Conservation (phyloP, 2,113 vertebrate species). For the Struthidea cinerea region DNA sequence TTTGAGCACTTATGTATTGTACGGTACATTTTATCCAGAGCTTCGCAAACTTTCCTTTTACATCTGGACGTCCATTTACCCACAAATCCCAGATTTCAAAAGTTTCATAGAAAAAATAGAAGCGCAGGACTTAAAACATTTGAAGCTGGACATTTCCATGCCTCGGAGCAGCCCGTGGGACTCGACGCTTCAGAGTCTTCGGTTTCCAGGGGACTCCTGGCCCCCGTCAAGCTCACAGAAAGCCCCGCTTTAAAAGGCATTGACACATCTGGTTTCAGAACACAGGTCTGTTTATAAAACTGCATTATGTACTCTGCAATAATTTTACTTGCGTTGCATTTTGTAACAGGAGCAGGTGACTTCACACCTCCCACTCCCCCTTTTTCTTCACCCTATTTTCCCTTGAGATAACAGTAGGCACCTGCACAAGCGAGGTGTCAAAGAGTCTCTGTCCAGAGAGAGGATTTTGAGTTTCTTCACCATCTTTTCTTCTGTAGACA, state of each 20-base stretch:
- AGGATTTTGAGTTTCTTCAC: constrained; percentile 4
- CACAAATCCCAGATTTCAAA: constrained; percentile 49
- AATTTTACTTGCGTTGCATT: neutral
- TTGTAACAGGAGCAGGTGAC: neutral
- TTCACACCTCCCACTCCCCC: neutral
- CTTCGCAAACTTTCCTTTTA: constrained; percentile 1
- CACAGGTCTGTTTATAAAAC: constrained; percentile 29
- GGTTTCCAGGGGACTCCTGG: neutral
- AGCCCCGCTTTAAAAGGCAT: neutral
- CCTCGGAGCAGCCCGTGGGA: neutral
- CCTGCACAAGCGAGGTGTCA: neutral
- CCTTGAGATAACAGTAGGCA: neutral
- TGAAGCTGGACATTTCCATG: neutral
- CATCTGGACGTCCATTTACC: constrained; percentile 34
- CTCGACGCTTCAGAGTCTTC: neutral
- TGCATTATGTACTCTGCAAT: neutral
- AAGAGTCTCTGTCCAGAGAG: constrained; percentile 27
- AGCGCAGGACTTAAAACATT: constrained; percentile 1
- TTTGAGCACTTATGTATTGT: constrained; percentile 17
- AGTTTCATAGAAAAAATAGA: constrained; percentile 55
- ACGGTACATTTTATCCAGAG: neutral
- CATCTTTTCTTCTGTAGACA: constrained; percentile 10
- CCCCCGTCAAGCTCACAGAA: neutral
- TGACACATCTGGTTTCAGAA: neutral
- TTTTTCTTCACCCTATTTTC: neutral